Base-by-base conservation (phyloP, 2,113 vertebrate species). In the Columba janthina region DNA sequence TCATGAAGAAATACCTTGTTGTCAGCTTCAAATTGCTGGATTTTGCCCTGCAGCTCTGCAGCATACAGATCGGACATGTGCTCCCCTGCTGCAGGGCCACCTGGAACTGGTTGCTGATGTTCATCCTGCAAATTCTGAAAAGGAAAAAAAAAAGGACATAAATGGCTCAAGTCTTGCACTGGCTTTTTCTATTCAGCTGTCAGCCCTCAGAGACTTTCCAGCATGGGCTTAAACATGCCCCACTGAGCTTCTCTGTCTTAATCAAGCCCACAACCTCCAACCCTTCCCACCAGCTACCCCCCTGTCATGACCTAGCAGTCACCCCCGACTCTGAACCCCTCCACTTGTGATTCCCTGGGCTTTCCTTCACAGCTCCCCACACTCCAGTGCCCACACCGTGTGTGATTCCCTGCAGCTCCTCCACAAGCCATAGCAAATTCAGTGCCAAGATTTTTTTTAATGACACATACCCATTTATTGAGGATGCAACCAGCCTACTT, bases 1-100 rank as follows among this genome's bases (percentile, higher is more conserved):
- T 53, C 25, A 22, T n/a, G 34, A 44, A 86, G 46, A 82, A 74
- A 69, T 98, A 99, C 99, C 99, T 99, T 98, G 97, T 98, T 99
- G 95, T 96, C 97, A 91, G 95, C 85, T 89, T 99, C 98, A 15
- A 96, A 98, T 46, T 98, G 97, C 88, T 97, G 97, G 97, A 99
- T 96, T 97, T 98, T 99, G 71, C 97, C 95, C 96, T 98, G 98
- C 61, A 98, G 97, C 94, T 99, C 98, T 62, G 97, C 96, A 90
- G 97, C 90, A 88, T 94, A 78, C 77, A 98, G 97, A 78, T 98
- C 87, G 0, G 96, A 92, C 12, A 97, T 85, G 51, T 97, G 98
- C 64, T 98, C 98, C 21, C 93, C 97, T 0, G 90, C 94, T 38
- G 98, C 94, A 24, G 87, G 54, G 21, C 98, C 97, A 40, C 96